A percentile compares a stretch with the other conserved stretches of the same genome.
These are phyloP conservation scores for Crotalus horridus DNA, from an alignment of 2,113 vertebrate species.

Conservation along the genomic window DNA sequence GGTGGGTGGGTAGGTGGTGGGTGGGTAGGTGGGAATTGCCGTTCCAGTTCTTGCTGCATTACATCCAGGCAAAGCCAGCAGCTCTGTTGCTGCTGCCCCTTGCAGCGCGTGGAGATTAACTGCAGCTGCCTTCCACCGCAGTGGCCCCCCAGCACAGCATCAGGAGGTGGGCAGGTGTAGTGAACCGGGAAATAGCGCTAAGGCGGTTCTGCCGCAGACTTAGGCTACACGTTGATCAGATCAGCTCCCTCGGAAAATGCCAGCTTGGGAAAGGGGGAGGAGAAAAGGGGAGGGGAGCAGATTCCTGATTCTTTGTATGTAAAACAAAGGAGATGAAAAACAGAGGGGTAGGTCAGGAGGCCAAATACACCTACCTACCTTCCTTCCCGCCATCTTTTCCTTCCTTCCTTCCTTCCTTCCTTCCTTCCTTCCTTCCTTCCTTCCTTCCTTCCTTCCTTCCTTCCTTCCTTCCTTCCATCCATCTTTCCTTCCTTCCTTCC, in stretches of 20 bases:
- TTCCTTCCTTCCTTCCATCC: not conserved
- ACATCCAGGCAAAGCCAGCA: not conserved
- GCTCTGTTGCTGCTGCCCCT: slow-evolving; percentile 4
- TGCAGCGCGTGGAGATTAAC: slow-evolving; percentile 9
- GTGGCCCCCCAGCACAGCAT: slow-evolving; percentile 12
- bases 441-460: not conserved
- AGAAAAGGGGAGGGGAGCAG: not conserved
- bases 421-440: too few species aligned
- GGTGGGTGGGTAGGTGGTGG: not conserved
- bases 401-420: too few species aligned
- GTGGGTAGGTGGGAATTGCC: not conserved
- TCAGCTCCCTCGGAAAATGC: slow-evolving; percentile 24
- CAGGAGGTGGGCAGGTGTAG: slow-evolving; percentile 33
- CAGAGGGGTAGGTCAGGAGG: not conserved
- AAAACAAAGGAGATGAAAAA: not conserved
- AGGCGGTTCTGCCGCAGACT: slow-evolving; percentile 28
- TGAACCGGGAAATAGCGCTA: slow-evolving; percentile 31
- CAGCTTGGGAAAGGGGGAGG: not conserved
- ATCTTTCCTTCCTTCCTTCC: not conserved
- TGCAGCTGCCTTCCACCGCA: slow-evolving; percentile 26
- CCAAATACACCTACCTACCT: not conserved
- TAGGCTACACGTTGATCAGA: slow-evolving; percentile 16
- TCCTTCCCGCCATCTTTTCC: not conserved
- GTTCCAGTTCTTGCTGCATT: not conserved
- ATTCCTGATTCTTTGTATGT: not conserved